Percentiles rank a stretch among this genome's conserved stretches.
phyloP scores from a whole-genome alignment of 2,113 vertebrate species.

The Engraulis encrasicolus region DNA sequence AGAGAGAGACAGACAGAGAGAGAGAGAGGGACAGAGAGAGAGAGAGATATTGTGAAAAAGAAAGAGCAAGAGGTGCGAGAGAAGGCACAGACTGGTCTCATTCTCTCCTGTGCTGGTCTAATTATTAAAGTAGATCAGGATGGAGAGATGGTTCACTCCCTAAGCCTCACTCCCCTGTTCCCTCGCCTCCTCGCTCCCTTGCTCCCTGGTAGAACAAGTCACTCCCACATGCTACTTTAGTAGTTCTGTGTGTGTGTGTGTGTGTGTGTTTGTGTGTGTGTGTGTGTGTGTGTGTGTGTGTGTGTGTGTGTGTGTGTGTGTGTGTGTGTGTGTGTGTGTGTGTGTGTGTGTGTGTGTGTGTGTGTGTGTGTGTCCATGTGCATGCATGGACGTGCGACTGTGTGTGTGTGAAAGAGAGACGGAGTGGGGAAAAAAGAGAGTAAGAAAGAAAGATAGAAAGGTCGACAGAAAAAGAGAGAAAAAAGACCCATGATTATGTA shows the following conservation, averaged over 20 bases:
- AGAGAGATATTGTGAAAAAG: not conserved
- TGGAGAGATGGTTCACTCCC: not conserved
- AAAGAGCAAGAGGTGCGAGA: not conserved
- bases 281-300: slow-evolving; percentile 1
- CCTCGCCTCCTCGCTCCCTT: not conserved
- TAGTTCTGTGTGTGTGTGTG: not conserved
- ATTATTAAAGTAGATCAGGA: not conserved
- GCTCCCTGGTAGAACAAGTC: not conserved
- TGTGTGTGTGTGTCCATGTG: too few species aligned
- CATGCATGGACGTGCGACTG: too few species aligned
- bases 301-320: slow-evolving; percentile 18
- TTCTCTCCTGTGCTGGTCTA: not conserved
- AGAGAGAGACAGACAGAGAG: too few species aligned
- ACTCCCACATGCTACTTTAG: not conserved
- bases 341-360: too few species aligned
- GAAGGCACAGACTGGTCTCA: not conserved
- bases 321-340: too few species aligned
- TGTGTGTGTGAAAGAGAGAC: too few species aligned
- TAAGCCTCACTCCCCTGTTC: not conserved
- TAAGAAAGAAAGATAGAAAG: too few species aligned
- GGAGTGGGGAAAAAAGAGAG: too few species aligned
- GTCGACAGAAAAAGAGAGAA: too few species aligned
- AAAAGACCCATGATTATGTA: too few species aligned
- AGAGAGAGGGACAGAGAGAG: not conserved
- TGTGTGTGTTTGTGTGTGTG: too few species aligned